Base-by-base conservation (phyloP, 2,113 vertebrate genomes). In the Pycnonotus jocosus region DNA sequence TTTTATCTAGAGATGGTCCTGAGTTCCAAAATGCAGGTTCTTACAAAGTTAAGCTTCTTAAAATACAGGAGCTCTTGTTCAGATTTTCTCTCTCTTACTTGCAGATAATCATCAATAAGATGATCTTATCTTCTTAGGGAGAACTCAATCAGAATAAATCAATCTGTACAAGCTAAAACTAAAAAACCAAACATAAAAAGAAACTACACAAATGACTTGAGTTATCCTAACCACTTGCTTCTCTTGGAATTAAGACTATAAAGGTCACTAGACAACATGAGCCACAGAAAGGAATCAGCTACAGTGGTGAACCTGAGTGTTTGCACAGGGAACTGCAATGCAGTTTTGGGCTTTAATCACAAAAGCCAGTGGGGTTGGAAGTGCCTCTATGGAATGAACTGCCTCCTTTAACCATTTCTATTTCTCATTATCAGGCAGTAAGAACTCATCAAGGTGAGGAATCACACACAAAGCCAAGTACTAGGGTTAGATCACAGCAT, bases 71-170 rank as follows among this genome's bases (percentile, higher is more conserved):
- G 20, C 8, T 77, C 22, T 58, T n/a, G 4, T 81, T 38, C 5
- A 2, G 18, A 13, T 80, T 78, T 78, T 54, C 12, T 81, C 24
- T 77, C 44, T 40, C 15, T 51, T 19, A 47, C 44, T 18, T 81
- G n/a, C 19, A 81, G 24, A 61, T 54, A 53, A 51, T 33, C 30
- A 51, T 33, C 30, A 62, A 42, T 38, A 73, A 20, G 23, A 38
- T 9, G 38, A 38, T 38, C 8, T 38, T 38, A 38, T 38, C 23
- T 61, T 80, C 84, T 65, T 7, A 1, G 47, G 76, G 54, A 90
- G 37, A 92, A 78, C 69, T 71, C 42, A 66, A 64, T n/a, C 77
- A 87, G 54, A 66, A 84, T 45, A 89, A 84, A 86, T 90, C 40
- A 80, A 81, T 84, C 76, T 71, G 18, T 70, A 66, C 27, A 92